Evolutionary conservation across 2,888 invertebrate genomes (phyloP).

Genomic region (Pristionchus exspectatus): DNA sequence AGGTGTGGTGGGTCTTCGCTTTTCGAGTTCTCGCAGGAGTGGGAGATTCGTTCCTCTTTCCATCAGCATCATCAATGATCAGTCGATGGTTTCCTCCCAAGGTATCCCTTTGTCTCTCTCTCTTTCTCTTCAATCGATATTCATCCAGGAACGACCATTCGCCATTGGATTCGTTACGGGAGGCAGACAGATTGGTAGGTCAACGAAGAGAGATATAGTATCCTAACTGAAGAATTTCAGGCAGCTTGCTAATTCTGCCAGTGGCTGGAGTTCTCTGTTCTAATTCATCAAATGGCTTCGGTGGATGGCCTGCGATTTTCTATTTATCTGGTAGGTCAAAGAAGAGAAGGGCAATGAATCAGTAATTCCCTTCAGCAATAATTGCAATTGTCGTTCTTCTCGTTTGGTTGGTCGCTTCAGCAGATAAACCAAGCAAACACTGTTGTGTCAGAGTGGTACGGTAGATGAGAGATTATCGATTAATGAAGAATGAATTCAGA

Average conservation of each 20-base stretch:
- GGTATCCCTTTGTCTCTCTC: neutral
- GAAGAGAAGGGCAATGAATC: neutral
- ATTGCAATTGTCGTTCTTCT: constrained; percentile 66
- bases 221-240: constrained; percentile 57
- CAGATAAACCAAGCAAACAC: constrained; percentile 78
- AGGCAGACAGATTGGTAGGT: constrained; percentile 74
- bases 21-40: constrained; percentile 73
- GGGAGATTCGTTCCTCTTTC: constrained; percentile 74
- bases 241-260: constrained; percentile 75
- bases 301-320: constrained; percentile 76
- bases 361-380: constrained; percentile 23
- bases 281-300: constrained; percentile 60
- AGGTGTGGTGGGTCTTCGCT: constrained; percentile 62
- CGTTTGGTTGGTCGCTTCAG: constrained; percentile 74
- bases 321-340: constrained; percentile 68
- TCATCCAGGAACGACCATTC: constrained; percentile 70
- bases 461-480: constrained; percentile 35
- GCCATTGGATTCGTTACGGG: constrained; percentile 77
- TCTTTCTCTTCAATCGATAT: constrained; percentile 8
- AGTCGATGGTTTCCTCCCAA: constrained; percentile 77
- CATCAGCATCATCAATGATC: constrained; percentile 73
- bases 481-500: constrained; percentile 58
- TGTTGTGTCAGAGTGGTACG: constrained; percentile 69
- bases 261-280: constrained; percentile 74
- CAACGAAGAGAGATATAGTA: too few species aligned